Evolutionary conservation across 2,113 vertebrate genomes (phyloP), one percentile per base, ranked within the genome.

Genomic region (Cyanocitta stelleri): DNA sequence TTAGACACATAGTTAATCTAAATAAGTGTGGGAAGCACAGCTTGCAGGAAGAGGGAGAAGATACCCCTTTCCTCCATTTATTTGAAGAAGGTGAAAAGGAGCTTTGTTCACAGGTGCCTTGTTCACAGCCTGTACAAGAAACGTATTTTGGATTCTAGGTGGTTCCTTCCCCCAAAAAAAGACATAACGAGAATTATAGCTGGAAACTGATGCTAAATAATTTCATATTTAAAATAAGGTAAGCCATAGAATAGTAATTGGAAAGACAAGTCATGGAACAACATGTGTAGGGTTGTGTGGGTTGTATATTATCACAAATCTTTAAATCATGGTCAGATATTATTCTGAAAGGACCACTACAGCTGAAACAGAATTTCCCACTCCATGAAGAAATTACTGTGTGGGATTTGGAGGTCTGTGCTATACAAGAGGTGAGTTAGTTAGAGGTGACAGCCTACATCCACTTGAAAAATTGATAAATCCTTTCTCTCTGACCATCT

Each of bases 261-360:
- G 87, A 93, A 96, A 91, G 54, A 16, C 63, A 86, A 76, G 52
- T 67, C 63, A 91, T n/a, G 35, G 32, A 93, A 77, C n/a, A 93
- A 79, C 21, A 35, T 10, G 29, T 35, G n/a, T 82, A 72, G 20
- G 13, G 21, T 33, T 76, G 55, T 77, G 41, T 43, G 62, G 54
- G 33, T 66, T 68, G 17, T 63, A 4, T 49, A 55, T 69, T 43
- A 55, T 6, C 51, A 83, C 46, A 87, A 77, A 62, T 62, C 32
- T 79, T 87, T 58, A 94, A 87, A 91, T 85, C 29, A 35, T 16
- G 24, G 59, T 14, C 54, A 79, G 43, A 58, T 79, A 72, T 54
- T 89, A 76, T 48, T 83, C 51, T 74, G 51, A 83, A 93, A 91
- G 63, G 18, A 66, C 19, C 4, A 3, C 32, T 80, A 35, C 48